phyloP scores from a whole-genome alignment of 35 echinoderm and acorn worm genomes.

The Apostichopus californicus region DNA sequence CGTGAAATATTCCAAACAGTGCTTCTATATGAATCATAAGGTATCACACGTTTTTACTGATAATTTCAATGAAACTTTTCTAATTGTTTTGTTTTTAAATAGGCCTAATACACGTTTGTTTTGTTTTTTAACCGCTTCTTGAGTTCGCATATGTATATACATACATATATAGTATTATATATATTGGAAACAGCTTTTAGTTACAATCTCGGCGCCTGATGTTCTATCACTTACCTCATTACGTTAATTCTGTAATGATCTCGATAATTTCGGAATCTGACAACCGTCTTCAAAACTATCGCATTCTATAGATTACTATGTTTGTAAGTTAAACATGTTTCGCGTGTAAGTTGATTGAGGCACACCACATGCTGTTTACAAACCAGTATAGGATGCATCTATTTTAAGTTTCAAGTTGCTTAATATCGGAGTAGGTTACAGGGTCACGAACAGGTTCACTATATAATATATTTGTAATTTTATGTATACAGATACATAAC shows the following conservation, averaged over 20 bases:
- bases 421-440: not conserved
- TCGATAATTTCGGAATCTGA: not conserved
- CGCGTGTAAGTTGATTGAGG: not conserved
- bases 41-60: too few relatives aligned
- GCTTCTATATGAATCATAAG: too few relatives aligned
- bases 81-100: too few relatives aligned
- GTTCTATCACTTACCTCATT: not conserved
- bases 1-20: too few relatives aligned
- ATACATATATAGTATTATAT: too few relatives aligned
- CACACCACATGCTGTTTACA: not conserved
- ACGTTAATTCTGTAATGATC: not conserved
- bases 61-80: too few relatives aligned
- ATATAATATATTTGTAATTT: not conserved
- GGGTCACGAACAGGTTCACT: not conserved
- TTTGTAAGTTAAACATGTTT: constrained; percentile 1
- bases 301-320: not conserved
- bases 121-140: too few relatives aligned
- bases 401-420: not conserved
- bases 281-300: not conserved
- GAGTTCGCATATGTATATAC: too few relatives aligned
- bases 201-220: too few relatives aligned
- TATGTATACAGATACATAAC: too few relatives aligned
- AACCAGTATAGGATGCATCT: not conserved
- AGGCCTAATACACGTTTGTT: too few relatives aligned
- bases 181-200: too few relatives aligned